phyloP scores from a whole-genome alignment of 2,113 vertebrate species.

The Ciconia boyciana region DNA sequence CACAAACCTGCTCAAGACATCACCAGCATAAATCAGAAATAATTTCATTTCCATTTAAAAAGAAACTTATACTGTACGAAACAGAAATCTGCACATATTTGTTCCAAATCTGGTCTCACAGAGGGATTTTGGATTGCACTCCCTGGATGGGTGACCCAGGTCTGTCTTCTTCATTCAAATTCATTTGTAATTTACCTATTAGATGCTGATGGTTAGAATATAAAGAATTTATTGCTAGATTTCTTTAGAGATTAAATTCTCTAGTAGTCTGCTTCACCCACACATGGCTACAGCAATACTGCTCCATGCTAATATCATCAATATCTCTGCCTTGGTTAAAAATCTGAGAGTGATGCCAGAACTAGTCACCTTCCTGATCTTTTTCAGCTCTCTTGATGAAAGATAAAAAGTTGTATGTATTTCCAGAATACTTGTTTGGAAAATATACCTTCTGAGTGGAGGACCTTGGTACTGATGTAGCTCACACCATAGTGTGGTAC shows the following conservation, averaged over 20 bases:
- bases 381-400: not conserved
- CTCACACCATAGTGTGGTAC: not conserved
- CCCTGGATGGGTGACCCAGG: not conserved
- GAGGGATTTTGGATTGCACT: not conserved
- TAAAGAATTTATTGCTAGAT: not conserved
- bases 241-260: not conserved
- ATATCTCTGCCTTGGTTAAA: not conserved
- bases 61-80: not conserved
- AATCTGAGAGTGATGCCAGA: not conserved
- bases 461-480: not conserved
- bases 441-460: not conserved
- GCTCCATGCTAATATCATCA: not conserved
- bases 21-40: not conserved
- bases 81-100: not conserved
- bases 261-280: not conserved
- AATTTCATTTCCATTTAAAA: conserved; percentile 21
- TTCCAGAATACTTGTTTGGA: not conserved
- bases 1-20: not conserved
- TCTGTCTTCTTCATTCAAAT: not conserved
- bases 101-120: not conserved
- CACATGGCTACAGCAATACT: not conserved
- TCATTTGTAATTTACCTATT: not conserved
- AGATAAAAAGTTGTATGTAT: not conserved
- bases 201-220: not conserved
- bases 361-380: not conserved